These are phyloP conservation scores for Otolemur crassicaudatus DNA, from an alignment of 2,797 vertebrate species.

Conservation along the genomic window DNA sequence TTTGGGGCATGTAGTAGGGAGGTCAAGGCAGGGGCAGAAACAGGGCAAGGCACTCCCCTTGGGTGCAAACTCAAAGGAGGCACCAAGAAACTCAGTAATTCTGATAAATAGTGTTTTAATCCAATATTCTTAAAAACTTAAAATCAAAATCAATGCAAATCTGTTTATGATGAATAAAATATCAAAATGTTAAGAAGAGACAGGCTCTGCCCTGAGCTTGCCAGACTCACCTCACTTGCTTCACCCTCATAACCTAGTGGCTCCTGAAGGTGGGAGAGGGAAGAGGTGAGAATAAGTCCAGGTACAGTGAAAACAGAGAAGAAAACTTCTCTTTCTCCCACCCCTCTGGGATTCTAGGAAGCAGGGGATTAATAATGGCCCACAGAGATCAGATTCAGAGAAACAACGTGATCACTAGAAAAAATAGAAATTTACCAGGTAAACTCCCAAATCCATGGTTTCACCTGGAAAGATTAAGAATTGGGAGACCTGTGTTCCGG, in stretches of 20 bases:
- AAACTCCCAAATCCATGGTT: not conserved
- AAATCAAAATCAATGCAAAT: not conserved
- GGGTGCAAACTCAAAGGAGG: not conserved
- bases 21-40: not conserved
- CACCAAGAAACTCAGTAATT: not conserved
- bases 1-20: not conserved
- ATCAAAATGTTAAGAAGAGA: not conserved
- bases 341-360: not conserved
- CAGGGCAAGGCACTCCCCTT: not conserved
- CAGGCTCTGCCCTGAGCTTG: not conserved
- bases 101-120: not conserved
- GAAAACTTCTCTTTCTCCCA: fast-evolving
- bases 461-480: not conserved
- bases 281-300: no score
- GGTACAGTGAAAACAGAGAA: not conserved
- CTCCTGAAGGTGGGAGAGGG: not conserved
- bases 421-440: not conserved
- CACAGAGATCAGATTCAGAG: not conserved
- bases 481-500: not conserved
- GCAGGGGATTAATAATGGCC: no score
- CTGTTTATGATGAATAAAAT: not conserved
- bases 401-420: not conserved
- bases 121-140: not conserved
- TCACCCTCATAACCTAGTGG: not conserved
- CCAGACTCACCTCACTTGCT: not conserved